Evolutionary conservation across 2,113 vertebrate genomes (phyloP), one percentile per base, ranked within the genome.

Genomic region (Rhinogobius similis): DNA sequence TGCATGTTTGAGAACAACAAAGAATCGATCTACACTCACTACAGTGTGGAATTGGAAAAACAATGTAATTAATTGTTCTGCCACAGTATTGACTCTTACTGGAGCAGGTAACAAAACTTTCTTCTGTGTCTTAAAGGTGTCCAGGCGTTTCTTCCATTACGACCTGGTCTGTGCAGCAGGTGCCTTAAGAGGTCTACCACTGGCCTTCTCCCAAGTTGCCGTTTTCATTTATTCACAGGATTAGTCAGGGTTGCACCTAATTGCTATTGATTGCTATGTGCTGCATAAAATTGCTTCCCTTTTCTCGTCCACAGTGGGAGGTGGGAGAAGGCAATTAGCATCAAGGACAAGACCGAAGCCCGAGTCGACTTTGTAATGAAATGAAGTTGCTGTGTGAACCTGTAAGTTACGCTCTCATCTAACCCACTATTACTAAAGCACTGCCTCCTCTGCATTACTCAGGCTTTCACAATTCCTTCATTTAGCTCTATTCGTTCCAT

Each of bases 211-310:
- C 90, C 93, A 91, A 91, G 91, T 92, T 53, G 68, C 90, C 85
- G 86, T 92, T 95, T 94, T 95, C 94, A 96, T 76, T 61, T 61
- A 61, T 61, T 61, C 27, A 61, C 88, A 90, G 95, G 94, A 97
- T 98, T 96, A 96, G 94, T 94, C 83, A 82, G 92, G 92, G 93
- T 94, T 90, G 92, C 90, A 90, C 95, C 95, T 97, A 98, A 98
- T 96, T 96, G 94, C 94, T 97, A 96, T 97, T 76, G 95, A 97
- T 97, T 94, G 93, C 70, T 68, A 92, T 93, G 95, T 94, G 95
- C 94, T 92, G 95, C 94, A 94, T 96, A 95, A 96, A 97, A 97
- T 96, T 95, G 92, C 93, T 92, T 94, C 92, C 94, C 91, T 92
- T 94, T 84, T 83, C 76, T 89, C 88, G 88, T 92, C 92, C 90